Conservation (phyloP, 2,888 invertebrate species). For the Drosophila bunnanda region DNA sequence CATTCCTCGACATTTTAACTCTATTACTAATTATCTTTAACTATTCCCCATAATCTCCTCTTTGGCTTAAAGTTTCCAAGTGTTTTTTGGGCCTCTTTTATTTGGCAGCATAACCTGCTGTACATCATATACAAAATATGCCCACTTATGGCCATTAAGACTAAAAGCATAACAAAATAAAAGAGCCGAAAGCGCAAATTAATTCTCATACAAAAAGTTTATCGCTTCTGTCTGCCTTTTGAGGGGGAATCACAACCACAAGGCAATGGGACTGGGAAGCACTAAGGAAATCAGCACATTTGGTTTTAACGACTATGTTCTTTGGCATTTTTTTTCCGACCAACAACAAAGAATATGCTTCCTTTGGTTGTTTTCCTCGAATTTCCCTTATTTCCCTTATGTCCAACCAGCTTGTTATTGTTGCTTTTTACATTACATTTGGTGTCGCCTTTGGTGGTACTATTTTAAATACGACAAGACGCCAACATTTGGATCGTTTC, state of each 20-base stretch:
- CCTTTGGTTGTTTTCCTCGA: constrained; percentile 23
- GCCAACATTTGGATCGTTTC: constrained; percentile 9
- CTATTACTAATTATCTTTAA: neutral
- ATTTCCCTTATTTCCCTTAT: constrained; percentile 22
- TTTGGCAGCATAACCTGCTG: constrained; percentile 13
- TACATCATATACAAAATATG: constrained; percentile 56
- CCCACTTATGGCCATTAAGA: constrained; percentile 74
- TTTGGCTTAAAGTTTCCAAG: constrained; percentile 4
- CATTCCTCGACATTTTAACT: neutral
- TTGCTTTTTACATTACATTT: constrained; percentile 76
- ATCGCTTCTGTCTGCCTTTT: constrained; percentile 38
- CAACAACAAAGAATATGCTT: constrained; percentile 59
- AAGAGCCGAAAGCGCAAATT: constrained; percentile 66
- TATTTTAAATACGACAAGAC: constrained; percentile 44
- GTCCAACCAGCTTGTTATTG: constrained; percentile 44
- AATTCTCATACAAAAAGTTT: constrained; percentile 76
- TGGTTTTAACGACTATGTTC: constrained; percentile 76
- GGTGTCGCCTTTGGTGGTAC: constrained; percentile 42
- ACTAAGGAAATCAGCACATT: constrained; percentile 74
- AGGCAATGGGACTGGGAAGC: constrained; percentile 5
- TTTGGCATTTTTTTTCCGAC: constrained; percentile 4
- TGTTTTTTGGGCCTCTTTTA: neutral
- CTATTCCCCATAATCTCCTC: neutral
- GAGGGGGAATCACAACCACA: neutral
- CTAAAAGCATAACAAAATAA: constrained; percentile 65